Conservation (phyloP, 2,113 vertebrate species). For the Chaetodon auriga region DNA sequence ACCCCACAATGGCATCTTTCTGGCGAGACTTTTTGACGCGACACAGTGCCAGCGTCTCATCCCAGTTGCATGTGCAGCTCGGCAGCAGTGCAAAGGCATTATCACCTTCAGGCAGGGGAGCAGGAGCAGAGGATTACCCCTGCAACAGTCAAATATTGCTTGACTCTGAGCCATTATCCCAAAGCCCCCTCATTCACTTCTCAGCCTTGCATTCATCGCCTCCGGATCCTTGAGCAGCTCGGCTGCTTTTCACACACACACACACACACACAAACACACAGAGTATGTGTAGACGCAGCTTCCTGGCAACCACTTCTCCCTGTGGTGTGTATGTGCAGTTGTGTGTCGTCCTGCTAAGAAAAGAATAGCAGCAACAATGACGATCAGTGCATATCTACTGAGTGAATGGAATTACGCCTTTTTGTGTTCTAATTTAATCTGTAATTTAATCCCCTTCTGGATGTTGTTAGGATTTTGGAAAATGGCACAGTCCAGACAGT, state of each 20-base stretch:
- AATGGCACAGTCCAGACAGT: constrained; percentile 9
- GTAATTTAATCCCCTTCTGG: constrained; percentile 39
- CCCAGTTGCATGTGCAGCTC: constrained; percentile 34
- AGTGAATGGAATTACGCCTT: constrained; percentile 9
- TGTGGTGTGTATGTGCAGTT: background rate
- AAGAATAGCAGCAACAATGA: constrained; percentile 5
- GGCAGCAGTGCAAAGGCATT: constrained; percentile 62
- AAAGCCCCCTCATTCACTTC: constrained; percentile 68
- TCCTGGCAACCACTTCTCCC: constrained; percentile 37
- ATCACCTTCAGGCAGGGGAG: constrained; percentile 68
- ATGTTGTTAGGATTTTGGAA: constrained; percentile 8
- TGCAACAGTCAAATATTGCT: constrained; percentile 73
- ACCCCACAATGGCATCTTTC: constrained; percentile 32
- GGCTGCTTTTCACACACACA: constrained; percentile 22
- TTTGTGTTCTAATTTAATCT: constrained; percentile 57
- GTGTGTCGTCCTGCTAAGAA: constrained; percentile 4
- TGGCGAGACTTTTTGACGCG: constrained; percentile 31
- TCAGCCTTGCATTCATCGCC: constrained; percentile 66
- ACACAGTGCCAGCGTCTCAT: constrained; percentile 42
- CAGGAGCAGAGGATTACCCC: constrained; percentile 65
- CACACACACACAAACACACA: constrained; percentile 9
- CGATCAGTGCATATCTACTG: background rate
- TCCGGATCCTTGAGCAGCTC: constrained; percentile 51
- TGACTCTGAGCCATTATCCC: constrained; percentile 72
- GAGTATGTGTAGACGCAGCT: constrained; percentile 24